Base-by-base conservation (phyloP, 2,888 invertebrate species). In the Hedya salicella region DNA sequence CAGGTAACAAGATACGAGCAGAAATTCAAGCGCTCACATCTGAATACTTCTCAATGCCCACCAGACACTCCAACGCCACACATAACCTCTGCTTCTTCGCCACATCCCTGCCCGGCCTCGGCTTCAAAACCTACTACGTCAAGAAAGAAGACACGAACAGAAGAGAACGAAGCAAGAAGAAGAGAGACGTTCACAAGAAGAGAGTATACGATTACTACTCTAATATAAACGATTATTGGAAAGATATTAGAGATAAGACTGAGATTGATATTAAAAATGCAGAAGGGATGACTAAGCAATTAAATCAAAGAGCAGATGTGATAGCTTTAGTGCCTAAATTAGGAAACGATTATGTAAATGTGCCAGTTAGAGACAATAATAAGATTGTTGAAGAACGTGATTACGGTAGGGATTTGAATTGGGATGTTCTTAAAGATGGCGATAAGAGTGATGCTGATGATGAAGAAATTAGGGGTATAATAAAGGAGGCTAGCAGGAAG, bases 51-150 rank as follows among this genome's bases (percentile, higher is more conserved):
- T 79, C 85, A 0, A 93, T 97, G 39, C 89, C 90, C 0, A 96
- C 95, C 39, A 88, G 97, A 39, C 61, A 76, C 0, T 95, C 95
- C 0, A 78, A 72, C 2, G 96, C 97, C 0, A 93, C 89, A 0
- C 91, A 93, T 73, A 97, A 97, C 74, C 80, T 97, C 0, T 88
- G 97, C 0, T 97, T 98, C 79, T 75, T 93, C n/a, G 95, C 95
- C 0, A 75, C 83, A 3, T 81, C 94, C 2, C 77, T 96, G 1
- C 95, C 96, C 0, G 88, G 96, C 0, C 81, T 96, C 0, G 96
- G 96, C 6, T 94, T 94, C 73, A 94, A 94, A 74, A 93, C 95
- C 0, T 95, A 93, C 72, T 95, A 93, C 71, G 78, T 95, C 0
- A 73, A 71, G 56, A 85, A 81, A 70, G 69, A 73, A 0, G 53